A percentile compares a stretch with the other conserved stretches of the same genome.
Evolutionary conservation across 2,888 invertebrate species (phyloP).

Genomic region (Eupithecia vulgata): DNA sequence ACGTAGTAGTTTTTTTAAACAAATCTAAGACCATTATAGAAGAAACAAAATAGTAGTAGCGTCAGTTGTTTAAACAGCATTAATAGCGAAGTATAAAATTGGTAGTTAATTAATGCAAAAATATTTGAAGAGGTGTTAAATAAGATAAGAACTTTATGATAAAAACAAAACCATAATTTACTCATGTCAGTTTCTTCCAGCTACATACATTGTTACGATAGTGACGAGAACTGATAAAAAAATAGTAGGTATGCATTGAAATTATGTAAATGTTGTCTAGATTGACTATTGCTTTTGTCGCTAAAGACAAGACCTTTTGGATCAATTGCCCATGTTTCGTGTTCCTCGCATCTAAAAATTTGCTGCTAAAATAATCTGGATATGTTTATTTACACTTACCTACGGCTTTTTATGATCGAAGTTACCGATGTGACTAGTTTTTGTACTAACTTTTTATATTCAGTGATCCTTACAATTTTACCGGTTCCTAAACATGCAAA

Average conservation of each 20-base stretch:
- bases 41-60: background rate
- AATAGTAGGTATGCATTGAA: background rate
- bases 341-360: background rate
- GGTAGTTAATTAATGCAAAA: background rate
- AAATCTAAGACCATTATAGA: background rate
- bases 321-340: background rate
- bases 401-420: background rate
- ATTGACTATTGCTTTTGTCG: background rate
- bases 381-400: background rate
- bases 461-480: background rate
- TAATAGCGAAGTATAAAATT: background rate
- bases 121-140: slow-evolving; percentile 3
- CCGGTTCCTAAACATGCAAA: background rate
- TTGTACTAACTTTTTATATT: background rate
- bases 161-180: background rate
- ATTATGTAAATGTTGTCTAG: background rate
- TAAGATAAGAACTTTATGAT: background rate
- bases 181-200: background rate
- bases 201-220: background rate
- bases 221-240: background rate
- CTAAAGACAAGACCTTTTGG: background rate
- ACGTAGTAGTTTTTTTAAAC: background rate
- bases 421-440: background rate
- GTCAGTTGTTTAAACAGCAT: background rate
- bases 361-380: background rate